A percentile compares a stretch with the other conserved stretches of the same genome.
These are phyloP conservation scores for Diorhabda elongata DNA, from an alignment of 1,140 invertebrate genomes.

Conservation along the genomic window DNA sequence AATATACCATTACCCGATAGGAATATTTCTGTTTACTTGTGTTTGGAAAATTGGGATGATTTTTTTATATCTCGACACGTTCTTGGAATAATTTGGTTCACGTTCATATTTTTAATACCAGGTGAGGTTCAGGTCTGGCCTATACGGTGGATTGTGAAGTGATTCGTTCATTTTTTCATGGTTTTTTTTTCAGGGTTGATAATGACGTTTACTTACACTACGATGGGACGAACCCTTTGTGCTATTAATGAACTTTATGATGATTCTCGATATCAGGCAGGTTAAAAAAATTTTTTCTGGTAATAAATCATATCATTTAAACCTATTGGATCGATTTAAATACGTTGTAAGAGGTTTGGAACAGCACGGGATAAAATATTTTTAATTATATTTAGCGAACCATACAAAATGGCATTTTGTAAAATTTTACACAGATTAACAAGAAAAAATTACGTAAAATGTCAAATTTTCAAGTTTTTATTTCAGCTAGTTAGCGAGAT, in stretches of 20 bases:
- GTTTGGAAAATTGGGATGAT: constrained; percentile 56
- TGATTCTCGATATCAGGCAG: constrained; percentile 61
- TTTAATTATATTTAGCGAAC: too few species aligned
- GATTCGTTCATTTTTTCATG: not conserved
- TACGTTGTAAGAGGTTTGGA: too few species aligned
- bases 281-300: not conserved
- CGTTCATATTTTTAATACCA: constrained; percentile 68
- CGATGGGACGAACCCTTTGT: constrained; percentile 68
- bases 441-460: too few species aligned
- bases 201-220: constrained; percentile 63
- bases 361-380: too few species aligned
- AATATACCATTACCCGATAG: constrained; percentile 12
- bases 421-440: too few species aligned
- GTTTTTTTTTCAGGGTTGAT: constrained; percentile 41
- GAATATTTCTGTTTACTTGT: constrained; percentile 38
- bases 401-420: too few species aligned
- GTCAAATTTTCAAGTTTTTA: too few species aligned
- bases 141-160: not conserved
- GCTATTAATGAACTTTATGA: constrained; percentile 62
- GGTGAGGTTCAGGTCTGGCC: constrained; percentile 46
- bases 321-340: too few species aligned
- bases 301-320: too few species aligned
- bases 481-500: too few species aligned
- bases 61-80: constrained; percentile 44
- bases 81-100: constrained; percentile 66